Evolutionary conservation across 35 echinoderm and acorn worm genomes (phyloP).

Genomic region (Ptychodera flava): DNA sequence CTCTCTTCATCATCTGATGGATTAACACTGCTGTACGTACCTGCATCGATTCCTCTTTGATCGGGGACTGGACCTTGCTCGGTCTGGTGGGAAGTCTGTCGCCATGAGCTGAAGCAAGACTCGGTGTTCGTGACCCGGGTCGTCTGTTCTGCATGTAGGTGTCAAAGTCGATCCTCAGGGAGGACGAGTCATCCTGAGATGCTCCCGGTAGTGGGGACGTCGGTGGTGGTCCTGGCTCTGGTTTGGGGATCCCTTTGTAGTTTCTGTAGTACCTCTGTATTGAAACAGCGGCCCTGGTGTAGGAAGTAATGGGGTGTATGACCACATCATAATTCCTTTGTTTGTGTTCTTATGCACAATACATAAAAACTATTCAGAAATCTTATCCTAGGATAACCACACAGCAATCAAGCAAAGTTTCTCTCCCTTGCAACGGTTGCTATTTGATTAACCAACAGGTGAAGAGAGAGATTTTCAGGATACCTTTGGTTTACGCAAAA

Average conservation of each 20-base stretch:
- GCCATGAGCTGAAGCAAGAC: not conserved
- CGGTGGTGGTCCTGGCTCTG: not conserved
- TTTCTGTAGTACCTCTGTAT: constrained; percentile 78
- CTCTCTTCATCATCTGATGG: no score
- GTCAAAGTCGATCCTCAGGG: constrained; percentile 65
- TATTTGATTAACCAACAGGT: no score
- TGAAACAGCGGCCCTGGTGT: constrained; percentile 65
- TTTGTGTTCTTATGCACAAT: no score
- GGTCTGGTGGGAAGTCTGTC: not conserved
- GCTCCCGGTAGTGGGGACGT: not conserved
- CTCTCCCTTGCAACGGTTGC: no score
- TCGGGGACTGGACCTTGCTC: not conserved
- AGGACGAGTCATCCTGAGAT: not conserved
- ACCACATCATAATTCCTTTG: no score
- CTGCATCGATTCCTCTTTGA: not conserved
- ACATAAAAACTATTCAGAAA: no score
- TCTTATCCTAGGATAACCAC: no score
- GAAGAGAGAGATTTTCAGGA: no score
- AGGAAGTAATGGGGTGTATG: not conserved
- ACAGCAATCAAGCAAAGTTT: no score
- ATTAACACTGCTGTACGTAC: no score
- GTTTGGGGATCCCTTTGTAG: constrained; percentile 56
- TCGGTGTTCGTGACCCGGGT: constrained; percentile 54
- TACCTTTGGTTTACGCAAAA: no score
- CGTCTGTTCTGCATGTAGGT: constrained; percentile 81